phyloP scores from a whole-genome alignment of 2,113 vertebrate species.

The Colaptes auratus region DNA sequence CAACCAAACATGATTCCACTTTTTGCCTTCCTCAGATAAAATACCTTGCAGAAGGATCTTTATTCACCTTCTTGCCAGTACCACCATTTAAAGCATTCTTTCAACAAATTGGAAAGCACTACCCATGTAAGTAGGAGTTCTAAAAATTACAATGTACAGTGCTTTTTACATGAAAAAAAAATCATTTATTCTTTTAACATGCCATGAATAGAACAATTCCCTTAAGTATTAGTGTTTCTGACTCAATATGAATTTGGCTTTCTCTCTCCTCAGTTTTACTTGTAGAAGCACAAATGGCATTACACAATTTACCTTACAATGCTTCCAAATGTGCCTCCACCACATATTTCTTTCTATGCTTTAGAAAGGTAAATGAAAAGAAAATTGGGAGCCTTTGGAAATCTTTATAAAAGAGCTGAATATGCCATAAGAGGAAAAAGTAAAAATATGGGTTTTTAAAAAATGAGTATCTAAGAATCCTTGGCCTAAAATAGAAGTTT shows the following conservation, averaged over 20 bases:
- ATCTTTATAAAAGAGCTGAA: neutral
- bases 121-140: neutral
- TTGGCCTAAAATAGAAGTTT: neutral
- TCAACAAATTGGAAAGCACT: neutral
- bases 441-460: neutral
- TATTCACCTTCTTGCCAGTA: neutral
- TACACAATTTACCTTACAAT: neutral
- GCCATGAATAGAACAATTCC: neutral
- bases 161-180: neutral
- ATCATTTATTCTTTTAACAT: neutral
- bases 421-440: neutral
- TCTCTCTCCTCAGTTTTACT: neutral
- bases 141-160: neutral
- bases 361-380: neutral
- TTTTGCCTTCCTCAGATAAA: neutral
- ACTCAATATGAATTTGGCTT: neutral
- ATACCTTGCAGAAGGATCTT: neutral
- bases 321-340: neutral
- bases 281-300: neutral
- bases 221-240: neutral
- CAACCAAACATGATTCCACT: neutral
- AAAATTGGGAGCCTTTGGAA: neutral
- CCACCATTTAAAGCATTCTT: neutral
- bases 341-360: neutral
- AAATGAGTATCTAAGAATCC: neutral